Base-by-base conservation (phyloP, 1,140 invertebrate species). In the Lysiphlebus fabarum region DNA sequence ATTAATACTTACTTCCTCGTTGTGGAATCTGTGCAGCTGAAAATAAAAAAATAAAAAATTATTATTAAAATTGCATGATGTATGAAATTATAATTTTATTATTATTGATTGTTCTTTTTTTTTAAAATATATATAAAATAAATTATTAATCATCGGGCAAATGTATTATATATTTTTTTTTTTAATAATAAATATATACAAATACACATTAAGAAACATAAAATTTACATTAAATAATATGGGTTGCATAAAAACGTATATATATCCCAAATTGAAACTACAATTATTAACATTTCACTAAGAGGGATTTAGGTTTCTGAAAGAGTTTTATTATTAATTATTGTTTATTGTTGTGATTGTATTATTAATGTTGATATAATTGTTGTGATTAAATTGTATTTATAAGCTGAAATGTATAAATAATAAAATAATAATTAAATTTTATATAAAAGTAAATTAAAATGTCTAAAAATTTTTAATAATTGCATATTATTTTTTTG, bases 1-100 rank as follows among this genome's bases (percentile, higher is more conserved):
- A 55, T 38, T 53, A 44, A 72, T 84, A 89, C 88, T 90, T 82
- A 90, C 89, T 88, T 84, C 85, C 87, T 83, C 90, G 87, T 83
- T 92, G 90, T 74, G 90, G 90, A 81, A 92, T 90, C 85, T 92
- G 90, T 76, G 90, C 89, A 83, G 90, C 90, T 90, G 86, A 70
- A 90, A 90, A 79, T 85, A 84, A 84, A 83, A 82, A 81, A 77
- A 76, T 69, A 77, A 72, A 62, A 62, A 47, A 48, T 64, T 62
- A 61, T 70, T 40, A 70, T 68, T 76, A 68, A 72, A 62, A 50
- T 53, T 47, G 17, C 55, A 57, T 55, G 14, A 45, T 10, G 47
- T 12, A 50, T 40, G 43, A 17, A n/a, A 11, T 14, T 42, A 38
- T 58, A 43, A 43, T 34, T 36, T 42, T 36, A 33, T 47, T 44